Evolutionary conservation across 35 echinoderm and acorn worm species (phyloP), one percentile per base, ranked within the genome.

Genomic region (Patiria miniata): DNA sequence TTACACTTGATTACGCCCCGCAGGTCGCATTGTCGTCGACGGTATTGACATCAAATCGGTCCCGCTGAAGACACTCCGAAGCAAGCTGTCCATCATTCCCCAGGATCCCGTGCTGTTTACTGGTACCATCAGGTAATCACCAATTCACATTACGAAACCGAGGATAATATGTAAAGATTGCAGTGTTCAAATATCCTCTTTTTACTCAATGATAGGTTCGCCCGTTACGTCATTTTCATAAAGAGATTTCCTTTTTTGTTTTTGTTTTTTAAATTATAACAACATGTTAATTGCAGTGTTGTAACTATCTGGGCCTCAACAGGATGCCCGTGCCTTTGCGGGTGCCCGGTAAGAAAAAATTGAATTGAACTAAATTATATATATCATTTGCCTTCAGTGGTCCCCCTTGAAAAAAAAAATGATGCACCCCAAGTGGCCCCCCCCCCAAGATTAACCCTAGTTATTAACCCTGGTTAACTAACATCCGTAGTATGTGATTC

Each of bases 71-170:
- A 57, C 84, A 47, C 90, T 97, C 4, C 80, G 94, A 29, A 83
- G 81, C 39, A 83, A 83, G 38, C 37, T 97, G 14, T 87, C 90
- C 78, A 97, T 97, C 61, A 97, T 97, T 59, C 94, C 94, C 14
- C 94, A 97, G 58, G 94, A 97, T 83, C 94, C 94, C n/a, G 94
- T 97, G 33, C 86, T 97, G 16, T 97, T 97, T 37, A 92, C 94
- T 55, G 87, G 87, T 36, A 89, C 87, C 30, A 89, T 89, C 21
- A 89, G 87, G 87, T 73, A 30, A 73, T 30, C 65, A 30, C 2
- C 18, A 61, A 22, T 22, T 22, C 58, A 21, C 19, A 21, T 22
- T 0, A 30, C 28, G 58, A 61, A 30, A 55, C 10, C 10, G 52
- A 14, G 21, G 52, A 19, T 9, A 9, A 9, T 55, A 0, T 0